Base-by-base conservation (phyloP, 2,797 vertebrate species). In the Enteromius paludinosus region DNA sequence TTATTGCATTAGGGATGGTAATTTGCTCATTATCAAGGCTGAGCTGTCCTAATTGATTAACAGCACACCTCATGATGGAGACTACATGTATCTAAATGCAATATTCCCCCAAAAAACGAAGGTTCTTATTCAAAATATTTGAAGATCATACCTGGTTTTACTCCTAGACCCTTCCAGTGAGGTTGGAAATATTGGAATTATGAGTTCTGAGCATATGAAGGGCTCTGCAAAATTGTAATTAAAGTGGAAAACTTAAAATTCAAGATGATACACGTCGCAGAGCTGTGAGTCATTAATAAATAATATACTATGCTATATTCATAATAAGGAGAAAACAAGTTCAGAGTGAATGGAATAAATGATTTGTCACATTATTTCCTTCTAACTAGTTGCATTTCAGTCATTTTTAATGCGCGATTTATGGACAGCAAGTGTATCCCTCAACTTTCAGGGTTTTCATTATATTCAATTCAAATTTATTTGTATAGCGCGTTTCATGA, bases 1-100 rank as follows among this genome's bases (percentile, higher is more conserved):
- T 75, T 68, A 66, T 82, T 56, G 33, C 62, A 75, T 82, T 66
- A 74, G 59, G 71, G 30, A 66, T 25, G 23, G 71, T 74, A 73
- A 81, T 74, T 74, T 68, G 61, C 35, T 56, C 47, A 68, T 68
- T 59, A 56, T 82, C 61, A 75, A 25, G 23, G 23, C 70, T 28
- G 61, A 74, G 66, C 47, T 68, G 61, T 72, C 28, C 28, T 56
- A 74, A 75, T 45, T 75, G 35, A 82, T 66, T 66, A 54, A 68
- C 35, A 49, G 59, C 79, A 38, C 79, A 65, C 70, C n/a, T 74
- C 17, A 6, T 65, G 56, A 65, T 52, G 28, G 10, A 73, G n/a
- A 18, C 9, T 28, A 38, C 14, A 7, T n/a, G 30, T 30, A 65
- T 64, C 62, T 49, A 25, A 56, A 49, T 72, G 20, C 25, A 73